Base-by-base conservation (phyloP, 2,888 invertebrate genomes). In the Eupithecia dodoneata region DNA sequence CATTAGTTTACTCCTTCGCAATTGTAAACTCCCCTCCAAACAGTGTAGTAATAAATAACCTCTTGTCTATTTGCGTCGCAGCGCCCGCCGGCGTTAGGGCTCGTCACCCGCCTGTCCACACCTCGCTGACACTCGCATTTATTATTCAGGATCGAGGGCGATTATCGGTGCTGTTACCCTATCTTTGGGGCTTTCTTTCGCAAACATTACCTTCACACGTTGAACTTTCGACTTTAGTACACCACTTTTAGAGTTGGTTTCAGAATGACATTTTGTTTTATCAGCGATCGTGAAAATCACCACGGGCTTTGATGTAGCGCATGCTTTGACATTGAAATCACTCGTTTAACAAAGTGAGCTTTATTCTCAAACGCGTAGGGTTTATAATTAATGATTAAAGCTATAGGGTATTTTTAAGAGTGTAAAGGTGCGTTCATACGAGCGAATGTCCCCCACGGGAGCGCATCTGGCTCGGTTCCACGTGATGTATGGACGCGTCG, bases 121-220 rank as follows among this genome's bases (percentile, higher is more conserved):
- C 84, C 82, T 82, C 78, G 79, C 80, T 76, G 83, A 83, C 83
- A 81, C 84, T 79, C 81, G 85, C 90, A 90, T 92, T 89, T 89
- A 92, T 92, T 91, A 92, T 91, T 91, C 87, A 91, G 87, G 88
- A 89, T 90, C 90, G 86, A 85, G 79, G 83, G 84, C 88, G 90
- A 91, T 92, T 89, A 92, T 91, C 90, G 87, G 83, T 80, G 86
- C 84, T 85, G 88, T 87, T 88, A 89, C 87, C 87, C 87, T 85
- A 88, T 89, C 90, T 89, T 86, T 87, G 83, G 73, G 72, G 73
- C 72, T 69, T 76, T 72, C 82, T 82, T 83, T 80, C 81, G 84
- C 79, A 78, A 71, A 79, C 78, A 72, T 74, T 52, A 59, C 59
- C 30, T 30, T 44, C 3, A 66, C 47, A 42, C 12, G 10, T 52